Percentiles rank a stretch among this genome's conserved stretches.
Conservation (phyloP, 2,797 vertebrate species). For the Parambassis ranga region DNA sequence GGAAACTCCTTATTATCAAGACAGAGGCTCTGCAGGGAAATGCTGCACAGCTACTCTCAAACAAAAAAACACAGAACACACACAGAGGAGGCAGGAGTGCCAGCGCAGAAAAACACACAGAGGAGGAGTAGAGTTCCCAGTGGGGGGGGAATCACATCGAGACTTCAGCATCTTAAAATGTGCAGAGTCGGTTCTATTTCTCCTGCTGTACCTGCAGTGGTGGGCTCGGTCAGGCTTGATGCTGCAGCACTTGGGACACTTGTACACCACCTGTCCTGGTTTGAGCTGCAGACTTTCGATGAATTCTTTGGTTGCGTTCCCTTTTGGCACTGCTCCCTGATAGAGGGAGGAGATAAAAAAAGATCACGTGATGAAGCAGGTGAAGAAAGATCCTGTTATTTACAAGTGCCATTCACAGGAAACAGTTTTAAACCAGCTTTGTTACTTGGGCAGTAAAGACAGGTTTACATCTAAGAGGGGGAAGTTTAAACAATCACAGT, state of each 20-base stretch:
- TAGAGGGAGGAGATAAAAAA: not conserved
- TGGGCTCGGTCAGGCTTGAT: conserved; percentile 98
- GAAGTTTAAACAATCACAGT: too few species aligned
- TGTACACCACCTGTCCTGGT: conserved; percentile 97
- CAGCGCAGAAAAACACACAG: conserved; percentile 1
- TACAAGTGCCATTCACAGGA: too few species aligned
- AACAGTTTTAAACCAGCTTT: too few species aligned
- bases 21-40: conserved; percentile 45
- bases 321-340: conserved; percentile 97
- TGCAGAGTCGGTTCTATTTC: not conserved
- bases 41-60: not conserved
- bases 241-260: conserved; percentile 99
- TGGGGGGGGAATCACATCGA: not conserved
- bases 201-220: conserved; percentile 77
- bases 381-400: too few species aligned
- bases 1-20: conserved; percentile 36
- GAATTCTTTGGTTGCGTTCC: conserved; percentile 98
- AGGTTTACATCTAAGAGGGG: too few species aligned
- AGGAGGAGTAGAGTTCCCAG: conserved; percentile 1
- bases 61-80: not conserved
- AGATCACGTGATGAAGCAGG: too few species aligned
- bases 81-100: conserved; percentile 5
- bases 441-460: too few species aligned
- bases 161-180: conserved; percentile 10
- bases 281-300: conserved; percentile 98